A percentile compares a stretch with the other conserved stretches of the same genome.
Conservation (phyloP, 2,888 invertebrate genomes). For the Hedychridium roseum region DNA sequence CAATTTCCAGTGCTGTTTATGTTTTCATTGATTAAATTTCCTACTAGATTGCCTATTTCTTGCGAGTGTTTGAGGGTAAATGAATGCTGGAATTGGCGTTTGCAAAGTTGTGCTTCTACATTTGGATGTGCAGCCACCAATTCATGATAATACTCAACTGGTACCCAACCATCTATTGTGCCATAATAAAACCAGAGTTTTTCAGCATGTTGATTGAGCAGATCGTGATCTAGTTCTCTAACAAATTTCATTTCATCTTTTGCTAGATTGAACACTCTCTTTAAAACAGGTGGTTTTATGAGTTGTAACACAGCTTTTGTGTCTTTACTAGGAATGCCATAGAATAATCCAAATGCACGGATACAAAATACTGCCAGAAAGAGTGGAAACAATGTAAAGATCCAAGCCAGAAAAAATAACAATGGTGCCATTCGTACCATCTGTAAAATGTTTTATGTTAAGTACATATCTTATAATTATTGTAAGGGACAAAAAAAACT, state of each 20-base stretch:
- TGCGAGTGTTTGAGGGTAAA: slow-evolving; percentile 78
- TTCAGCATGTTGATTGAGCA: slow-evolving; percentile 68
- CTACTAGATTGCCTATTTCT: slow-evolving; percentile 65
- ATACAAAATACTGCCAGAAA: slow-evolving; percentile 66
- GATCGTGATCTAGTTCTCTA: slow-evolving; percentile 70
- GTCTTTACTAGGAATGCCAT: slow-evolving; percentile 66
- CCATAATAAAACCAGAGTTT: slow-evolving; percentile 84
- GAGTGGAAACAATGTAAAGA: slow-evolving; percentile 69
- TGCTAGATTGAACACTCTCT: slow-evolving; percentile 76
- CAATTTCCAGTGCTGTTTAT: slow-evolving; percentile 22
- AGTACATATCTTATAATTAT: not conserved
- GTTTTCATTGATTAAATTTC: slow-evolving; percentile 47
- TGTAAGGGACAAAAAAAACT: slow-evolving; percentile 53
- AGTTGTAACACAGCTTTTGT: slow-evolving; percentile 67
- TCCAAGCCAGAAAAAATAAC: slow-evolving; percentile 64
- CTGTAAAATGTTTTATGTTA: slow-evolving; percentile 41
- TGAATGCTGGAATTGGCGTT: slow-evolving; percentile 74
- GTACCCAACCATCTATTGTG: slow-evolving; percentile 83
- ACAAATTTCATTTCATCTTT: slow-evolving; percentile 84
- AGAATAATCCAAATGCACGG: slow-evolving; percentile 67
- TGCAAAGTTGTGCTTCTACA: slow-evolving; percentile 70
- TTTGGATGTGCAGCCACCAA: slow-evolving; percentile 70
- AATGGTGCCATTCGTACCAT: slow-evolving; percentile 64
- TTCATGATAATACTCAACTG: slow-evolving; percentile 74
- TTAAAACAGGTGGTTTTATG: slow-evolving; percentile 68